These are phyloP conservation scores for Anastatus disparis DNA, from an alignment of 1,140 invertebrate species.

Conservation along the genomic window DNA sequence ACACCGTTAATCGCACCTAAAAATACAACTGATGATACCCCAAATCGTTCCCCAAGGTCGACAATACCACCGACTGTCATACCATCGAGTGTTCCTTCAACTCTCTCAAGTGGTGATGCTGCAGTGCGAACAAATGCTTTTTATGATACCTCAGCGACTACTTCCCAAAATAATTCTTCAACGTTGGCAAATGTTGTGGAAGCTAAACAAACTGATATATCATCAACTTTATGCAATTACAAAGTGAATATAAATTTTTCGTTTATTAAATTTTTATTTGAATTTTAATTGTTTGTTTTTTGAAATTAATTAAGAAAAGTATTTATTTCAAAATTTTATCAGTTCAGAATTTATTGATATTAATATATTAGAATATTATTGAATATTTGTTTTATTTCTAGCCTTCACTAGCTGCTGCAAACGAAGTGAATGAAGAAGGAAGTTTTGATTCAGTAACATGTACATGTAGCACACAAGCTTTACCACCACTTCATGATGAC, in stretches of 20 bases:
- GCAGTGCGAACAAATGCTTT: slow-evolving; percentile 33
- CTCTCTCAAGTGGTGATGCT: slow-evolving; percentile 44
- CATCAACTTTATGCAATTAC: slow-evolving; percentile 33
- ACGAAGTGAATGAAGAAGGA: slow-evolving; percentile 61
- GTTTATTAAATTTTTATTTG: not conserved
- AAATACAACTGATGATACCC: not conserved
- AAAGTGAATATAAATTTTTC: slow-evolving; percentile 40
- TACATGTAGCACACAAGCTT: slow-evolving; percentile 62
- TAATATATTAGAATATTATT: not conserved
- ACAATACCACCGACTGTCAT: slow-evolving; percentile 6
- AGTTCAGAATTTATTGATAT: not conserved
- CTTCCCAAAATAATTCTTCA: not conserved
- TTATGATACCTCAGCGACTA: slow-evolving; percentile 26
- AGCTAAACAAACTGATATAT: not conserved
- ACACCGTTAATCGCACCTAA: slow-evolving; percentile 40
- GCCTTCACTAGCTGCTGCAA: slow-evolving; percentile 58
- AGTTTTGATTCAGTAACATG: slow-evolving; percentile 65
- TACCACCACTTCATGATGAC: slow-evolving; percentile 68
- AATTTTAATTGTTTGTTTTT: not conserved
- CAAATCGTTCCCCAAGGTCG: slow-evolving; percentile 46
- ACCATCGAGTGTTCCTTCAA: slow-evolving; percentile 52
- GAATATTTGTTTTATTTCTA: slow-evolving; percentile 39
- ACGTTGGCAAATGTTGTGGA: slow-evolving; percentile 1
- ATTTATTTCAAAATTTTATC: not conserved
- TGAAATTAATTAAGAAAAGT: not conserved